Evolutionary conservation across 2,113 vertebrate genomes (phyloP), one percentile per base, ranked within the genome.

Genomic region (Anhinga rufa): DNA sequence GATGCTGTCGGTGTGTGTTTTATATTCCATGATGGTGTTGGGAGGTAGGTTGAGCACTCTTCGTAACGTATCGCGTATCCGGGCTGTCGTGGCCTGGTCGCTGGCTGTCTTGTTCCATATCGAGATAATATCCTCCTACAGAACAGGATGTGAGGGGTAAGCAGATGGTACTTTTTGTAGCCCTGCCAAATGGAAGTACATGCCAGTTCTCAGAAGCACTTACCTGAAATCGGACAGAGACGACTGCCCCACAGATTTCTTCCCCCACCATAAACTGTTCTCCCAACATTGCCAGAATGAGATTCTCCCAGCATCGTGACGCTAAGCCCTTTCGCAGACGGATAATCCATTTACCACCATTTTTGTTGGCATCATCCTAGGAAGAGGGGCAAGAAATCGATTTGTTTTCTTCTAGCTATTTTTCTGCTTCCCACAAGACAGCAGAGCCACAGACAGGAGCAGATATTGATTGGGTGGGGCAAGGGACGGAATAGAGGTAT

Each of bases 41-140:
- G 98, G 98, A 97, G 98, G 98, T 97, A 99, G 98, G 97, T 99
- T 99, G 92, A 99, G 98, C 95, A 99, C 98, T 54, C 98, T 97
- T 44, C 98, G 98, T 82, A 98, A 97, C 0, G 98, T 99, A 51
- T 99, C 98, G 4, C 98, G 98, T 97, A 99, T 99, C 40, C 98
- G 98, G 65, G 98, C 98, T 22, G 98, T 98, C 11, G 98, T 98
- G 42, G 98, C 98, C 92, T 98, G 98, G 95, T 98, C 98, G 0
- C 98, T 98, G 90, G 98, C 98, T n/a, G 98, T 98, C 97, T 99
- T 99, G 97, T 98, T 98, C 98, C 98, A 98, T 97, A 98, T 99
- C 1, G 98, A 99, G 93, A 99, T 99, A 52, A 99, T 99, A 78
- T 99, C 98, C 95, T 98, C 98, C 98, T 99, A 77, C 1, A 17